A percentile compares a stretch with the other conserved stretches of the same genome.
Conservation (phyloP, 1,140 invertebrate genomes). For the Nymphalis io region DNA sequence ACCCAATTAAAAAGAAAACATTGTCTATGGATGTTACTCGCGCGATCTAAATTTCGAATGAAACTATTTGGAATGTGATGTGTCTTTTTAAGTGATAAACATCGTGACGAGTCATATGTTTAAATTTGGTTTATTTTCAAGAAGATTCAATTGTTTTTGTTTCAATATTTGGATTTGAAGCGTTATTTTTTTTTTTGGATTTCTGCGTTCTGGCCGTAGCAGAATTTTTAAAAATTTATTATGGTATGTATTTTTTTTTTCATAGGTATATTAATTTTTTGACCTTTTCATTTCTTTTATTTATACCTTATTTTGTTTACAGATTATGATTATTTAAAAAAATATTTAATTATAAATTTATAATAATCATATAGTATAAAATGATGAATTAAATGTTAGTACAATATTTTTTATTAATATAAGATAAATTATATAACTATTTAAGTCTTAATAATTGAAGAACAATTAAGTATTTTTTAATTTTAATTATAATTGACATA, state of each 20-base stretch:
- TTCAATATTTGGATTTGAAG: conserved; percentile 10
- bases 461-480: too few relatives aligned
- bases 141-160: conserved; percentile 21
- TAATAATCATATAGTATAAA: too few relatives aligned
- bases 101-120: conserved; percentile 32
- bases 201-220: neutral
- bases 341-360: neutral
- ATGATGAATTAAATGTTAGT: too few relatives aligned
- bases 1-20: conserved; percentile 52
- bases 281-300: neutral
- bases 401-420: too few relatives aligned
- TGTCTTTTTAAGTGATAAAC: conserved; percentile 44
- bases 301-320: neutral
- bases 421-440: too few relatives aligned
- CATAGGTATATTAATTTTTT: neutral
- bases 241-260: conserved; percentile 1
- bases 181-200: conserved; percentile 16
- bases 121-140: conserved; percentile 20
- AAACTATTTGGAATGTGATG: conserved; percentile 50
- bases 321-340: neutral
- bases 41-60: conserved; percentile 53
- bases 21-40: conserved; percentile 49
- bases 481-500: too few relatives aligned
- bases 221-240: neutral
- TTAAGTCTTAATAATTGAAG: too few relatives aligned